Conservation (phyloP, 2,888 invertebrate genomes). For the Gryllus longicercus region DNA sequence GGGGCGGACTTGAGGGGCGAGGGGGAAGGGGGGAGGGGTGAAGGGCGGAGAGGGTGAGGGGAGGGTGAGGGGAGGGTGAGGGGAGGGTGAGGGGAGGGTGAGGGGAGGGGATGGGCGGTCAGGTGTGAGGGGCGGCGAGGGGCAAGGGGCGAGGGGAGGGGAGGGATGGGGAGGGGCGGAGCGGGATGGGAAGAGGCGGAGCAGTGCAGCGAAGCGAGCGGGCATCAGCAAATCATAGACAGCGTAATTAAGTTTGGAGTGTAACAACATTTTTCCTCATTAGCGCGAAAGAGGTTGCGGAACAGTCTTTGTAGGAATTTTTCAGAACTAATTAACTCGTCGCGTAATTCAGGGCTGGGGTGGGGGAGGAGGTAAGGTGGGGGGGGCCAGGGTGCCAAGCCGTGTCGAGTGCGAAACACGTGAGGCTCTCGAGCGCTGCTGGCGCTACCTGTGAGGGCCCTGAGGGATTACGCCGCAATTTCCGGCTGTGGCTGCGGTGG, state of each 20-base stretch:
- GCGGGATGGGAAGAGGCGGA: too few species aligned
- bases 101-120: too few species aligned
- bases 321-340: not conserved
- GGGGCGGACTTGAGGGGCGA: too few species aligned
- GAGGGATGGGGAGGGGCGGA: too few species aligned
- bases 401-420: not conserved
- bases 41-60: too few species aligned
- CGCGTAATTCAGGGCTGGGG: not conserved
- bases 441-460: not conserved
- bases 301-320: not conserved
- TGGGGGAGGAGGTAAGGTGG: not conserved
- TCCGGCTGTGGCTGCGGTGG: not conserved
- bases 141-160: too few species aligned
- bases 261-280: constrained; percentile 17
- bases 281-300: not conserved
- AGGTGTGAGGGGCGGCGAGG: too few species aligned
- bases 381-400: not conserved
- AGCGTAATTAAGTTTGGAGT: not conserved
- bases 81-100: too few species aligned
- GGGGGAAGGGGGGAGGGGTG: too few species aligned
- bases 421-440: not conserved
- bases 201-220: not conserved
- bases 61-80: too few species aligned
- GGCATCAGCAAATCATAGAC: constrained; percentile 7
- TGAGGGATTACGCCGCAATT: not conserved